A percentile compares a stretch with the other conserved stretches of the same genome.
Conservation (phyloP, 2,888 invertebrate species). For the Papilio elwesi region DNA sequence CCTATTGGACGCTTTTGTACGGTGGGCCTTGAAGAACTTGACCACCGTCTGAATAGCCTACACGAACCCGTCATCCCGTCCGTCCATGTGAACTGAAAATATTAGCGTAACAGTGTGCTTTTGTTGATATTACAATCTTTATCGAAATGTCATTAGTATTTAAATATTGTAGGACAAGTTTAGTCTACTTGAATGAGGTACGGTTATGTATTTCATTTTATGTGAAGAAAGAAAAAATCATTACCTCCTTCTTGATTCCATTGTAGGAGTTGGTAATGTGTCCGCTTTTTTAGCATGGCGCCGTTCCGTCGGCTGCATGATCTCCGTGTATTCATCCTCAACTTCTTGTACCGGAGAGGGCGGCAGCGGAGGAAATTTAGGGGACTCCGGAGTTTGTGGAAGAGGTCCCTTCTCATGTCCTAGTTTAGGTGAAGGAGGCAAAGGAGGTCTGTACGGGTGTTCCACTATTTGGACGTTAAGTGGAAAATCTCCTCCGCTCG, state of each 20-base stretch:
- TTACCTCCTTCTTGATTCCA: constrained; percentile 79
- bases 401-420: constrained; percentile 77
- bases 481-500: constrained; percentile 85
- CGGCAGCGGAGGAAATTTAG: constrained; percentile 89
- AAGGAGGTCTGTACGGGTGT: constrained; percentile 78
- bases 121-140: too few relatives aligned
- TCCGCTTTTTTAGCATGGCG: constrained; percentile 80
- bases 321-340: constrained; percentile 89
- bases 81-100: too few relatives aligned
- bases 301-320: constrained; percentile 81
- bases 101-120: too few relatives aligned
- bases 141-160: too few relatives aligned
- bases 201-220: too few relatives aligned
- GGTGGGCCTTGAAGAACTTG: too few relatives aligned
- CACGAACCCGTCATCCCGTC: too few relatives aligned
- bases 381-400: constrained; percentile 80
- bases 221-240: constrained; percentile 2
- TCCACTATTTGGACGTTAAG: constrained; percentile 87
- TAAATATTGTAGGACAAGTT: too few relatives aligned
- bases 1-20: too few relatives aligned
- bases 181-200: too few relatives aligned
- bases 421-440: constrained; percentile 73
- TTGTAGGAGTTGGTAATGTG: constrained; percentile 80
- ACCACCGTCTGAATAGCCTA: too few relatives aligned
- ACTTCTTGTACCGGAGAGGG: constrained; percentile 93